A percentile compares a stretch with the other conserved stretches of the same genome.
phyloP scores from a whole-genome alignment of 2,888 invertebrate genomes.

The Heliconius aoede region DNA sequence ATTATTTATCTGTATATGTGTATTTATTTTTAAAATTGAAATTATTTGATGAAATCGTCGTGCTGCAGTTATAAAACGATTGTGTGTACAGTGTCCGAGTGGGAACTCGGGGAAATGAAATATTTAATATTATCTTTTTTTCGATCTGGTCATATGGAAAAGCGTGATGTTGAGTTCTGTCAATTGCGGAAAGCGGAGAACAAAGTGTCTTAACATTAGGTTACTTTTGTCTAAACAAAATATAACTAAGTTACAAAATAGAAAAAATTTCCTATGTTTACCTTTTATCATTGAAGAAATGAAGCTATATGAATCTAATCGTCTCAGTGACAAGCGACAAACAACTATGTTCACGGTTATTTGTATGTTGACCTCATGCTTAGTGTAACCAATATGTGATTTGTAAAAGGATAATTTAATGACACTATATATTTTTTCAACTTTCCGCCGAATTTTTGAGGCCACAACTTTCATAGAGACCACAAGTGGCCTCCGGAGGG shows the following conservation, averaged over 20 bases:
- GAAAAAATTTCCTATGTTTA: constrained; percentile 1
- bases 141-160: no score
- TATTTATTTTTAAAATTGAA: no score
- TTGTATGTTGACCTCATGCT: constrained; percentile 41
- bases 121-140: no score
- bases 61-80: no score
- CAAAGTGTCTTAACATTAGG: not conserved
- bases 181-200: not conserved
- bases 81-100: no score
- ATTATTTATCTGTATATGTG: no score
- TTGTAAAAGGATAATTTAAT: not conserved
- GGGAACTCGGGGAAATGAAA: no score
- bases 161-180: no score
- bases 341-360: constrained; percentile 44
- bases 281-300: constrained; percentile 32
- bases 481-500: no score
- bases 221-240: not conserved
- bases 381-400: constrained; percentile 32
- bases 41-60: no score
- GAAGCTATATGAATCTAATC: constrained; percentile 30
- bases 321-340: constrained; percentile 40
- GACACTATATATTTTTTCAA: not conserved
- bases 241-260: not conserved
- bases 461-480: no score
- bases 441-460: no score